A percentile compares a stretch with the other conserved stretches of the same genome.
Conservation (phyloP, 2,888 invertebrate genomes). For the Eilema griseolum region DNA sequence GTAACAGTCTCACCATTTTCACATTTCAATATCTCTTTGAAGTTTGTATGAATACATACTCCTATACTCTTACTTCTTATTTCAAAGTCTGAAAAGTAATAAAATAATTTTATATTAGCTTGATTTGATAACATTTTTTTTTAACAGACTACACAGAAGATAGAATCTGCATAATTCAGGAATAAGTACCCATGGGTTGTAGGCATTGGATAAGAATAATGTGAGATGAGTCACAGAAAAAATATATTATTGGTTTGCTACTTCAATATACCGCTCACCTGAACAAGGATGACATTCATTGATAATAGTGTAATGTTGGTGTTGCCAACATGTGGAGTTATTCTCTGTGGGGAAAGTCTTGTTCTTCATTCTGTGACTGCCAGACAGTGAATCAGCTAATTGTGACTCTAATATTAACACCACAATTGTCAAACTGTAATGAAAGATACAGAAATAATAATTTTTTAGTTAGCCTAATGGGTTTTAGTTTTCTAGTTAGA, state of each 20-base stretch:
- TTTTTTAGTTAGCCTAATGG: not conserved
- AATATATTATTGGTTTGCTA: not conserved
- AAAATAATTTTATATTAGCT: not conserved
- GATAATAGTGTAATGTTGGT: slow-evolving; percentile 90
- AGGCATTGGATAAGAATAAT: too few species aligned
- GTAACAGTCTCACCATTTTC: slow-evolving; percentile 93
- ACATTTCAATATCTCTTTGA: slow-evolving; percentile 94
- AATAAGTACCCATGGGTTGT: too few species aligned
- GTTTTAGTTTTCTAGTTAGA: not conserved
- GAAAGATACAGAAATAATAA: not conserved
- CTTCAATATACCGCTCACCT: slow-evolving; percentile 75
- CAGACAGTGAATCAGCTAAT: slow-evolving; percentile 82
- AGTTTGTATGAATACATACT: slow-evolving; percentile 93
- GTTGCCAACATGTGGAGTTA: slow-evolving; percentile 92
- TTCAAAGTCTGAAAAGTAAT: slow-evolving; percentile 89
- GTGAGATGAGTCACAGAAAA: too few species aligned
- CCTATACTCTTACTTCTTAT: slow-evolving; percentile 93
- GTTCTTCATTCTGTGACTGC: slow-evolving; percentile 87
- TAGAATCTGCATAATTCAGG: too few species aligned
- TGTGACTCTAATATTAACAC: slow-evolving; percentile 94
- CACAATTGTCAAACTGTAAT: slow-evolving; percentile 91
- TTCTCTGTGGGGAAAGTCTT: slow-evolving; percentile 91
- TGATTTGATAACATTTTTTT: not conserved
- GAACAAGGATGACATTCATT: slow-evolving; percentile 95
- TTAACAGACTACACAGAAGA: too few species aligned